These are phyloP conservation scores for Ptychodera flava DNA, from an alignment of 35 echinoderm and acorn worm genomes.

Conservation along the genomic window DNA sequence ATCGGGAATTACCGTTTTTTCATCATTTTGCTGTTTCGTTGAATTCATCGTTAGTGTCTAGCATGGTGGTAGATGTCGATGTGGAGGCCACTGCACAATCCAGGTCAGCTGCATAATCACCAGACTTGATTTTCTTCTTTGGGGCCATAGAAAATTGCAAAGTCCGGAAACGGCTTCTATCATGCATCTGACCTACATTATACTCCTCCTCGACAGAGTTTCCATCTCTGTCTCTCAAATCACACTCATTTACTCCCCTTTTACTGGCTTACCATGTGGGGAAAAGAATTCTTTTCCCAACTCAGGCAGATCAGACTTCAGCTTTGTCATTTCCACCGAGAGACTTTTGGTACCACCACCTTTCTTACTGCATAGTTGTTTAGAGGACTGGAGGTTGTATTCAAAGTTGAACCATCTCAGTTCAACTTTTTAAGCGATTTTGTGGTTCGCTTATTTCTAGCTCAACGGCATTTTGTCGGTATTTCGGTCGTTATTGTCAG, in stretches of 20 bases:
- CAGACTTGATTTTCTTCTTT: background rate
- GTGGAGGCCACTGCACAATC: background rate
- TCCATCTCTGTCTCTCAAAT: background rate
- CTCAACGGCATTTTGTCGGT: too few species aligned
- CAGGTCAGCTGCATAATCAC: background rate
- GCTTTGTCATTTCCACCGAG: background rate
- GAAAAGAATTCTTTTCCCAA: background rate
- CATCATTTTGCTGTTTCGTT: background rate
- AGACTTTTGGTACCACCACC: background rate
- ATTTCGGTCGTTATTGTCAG: too few species aligned
- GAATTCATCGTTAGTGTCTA: background rate
- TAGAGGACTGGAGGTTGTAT: background rate
- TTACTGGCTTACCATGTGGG: background rate
- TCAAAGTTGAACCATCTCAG: background rate
- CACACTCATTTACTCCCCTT: background rate
- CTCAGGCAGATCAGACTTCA: background rate
- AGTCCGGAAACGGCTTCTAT: background rate
- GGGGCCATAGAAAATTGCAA: background rate
- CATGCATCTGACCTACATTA: background rate
- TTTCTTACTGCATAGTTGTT: background rate
- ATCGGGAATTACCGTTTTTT: too few species aligned
- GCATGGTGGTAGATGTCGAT: too few species aligned
- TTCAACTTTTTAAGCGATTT: background rate
- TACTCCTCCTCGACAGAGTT: background rate
- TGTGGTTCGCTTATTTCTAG: too few species aligned